These are phyloP conservation scores for Tipula unca DNA, from an alignment of 2,888 invertebrate species.

Conservation along the genomic window DNA sequence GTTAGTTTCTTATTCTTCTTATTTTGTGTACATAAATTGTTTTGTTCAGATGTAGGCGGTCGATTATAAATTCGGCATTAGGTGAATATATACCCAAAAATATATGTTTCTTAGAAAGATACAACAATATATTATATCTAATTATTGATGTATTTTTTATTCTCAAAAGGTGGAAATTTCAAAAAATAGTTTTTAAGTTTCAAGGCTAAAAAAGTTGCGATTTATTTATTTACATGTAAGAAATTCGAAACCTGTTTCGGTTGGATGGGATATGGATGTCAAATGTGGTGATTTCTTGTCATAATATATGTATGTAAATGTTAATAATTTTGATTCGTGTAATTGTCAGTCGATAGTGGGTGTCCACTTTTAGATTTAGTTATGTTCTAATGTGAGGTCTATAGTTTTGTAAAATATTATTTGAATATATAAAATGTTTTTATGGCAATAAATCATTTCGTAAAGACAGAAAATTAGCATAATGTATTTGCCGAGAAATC, in stretches of 20 bases:
- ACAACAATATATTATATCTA: neutral
- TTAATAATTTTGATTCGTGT: neutral
- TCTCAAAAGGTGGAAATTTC: neutral
- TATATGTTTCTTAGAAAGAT: neutral
- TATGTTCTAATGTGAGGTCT: neutral
- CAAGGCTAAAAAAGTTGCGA: neutral
- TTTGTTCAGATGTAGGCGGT: neutral
- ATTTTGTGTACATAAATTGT: neutral
- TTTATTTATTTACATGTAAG: neutral
- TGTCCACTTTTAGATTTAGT: neutral
- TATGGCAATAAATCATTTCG: neutral
- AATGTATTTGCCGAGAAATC: neutral
- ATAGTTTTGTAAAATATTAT: neutral
- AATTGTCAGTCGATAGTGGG: neutral
- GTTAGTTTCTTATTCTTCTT: neutral
- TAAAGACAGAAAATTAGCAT: neutral
- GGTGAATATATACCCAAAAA: neutral
- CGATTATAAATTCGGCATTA: neutral
- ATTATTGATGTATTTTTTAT: neutral
- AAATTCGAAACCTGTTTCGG: neutral
- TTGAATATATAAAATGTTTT: neutral
- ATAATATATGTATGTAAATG: neutral
- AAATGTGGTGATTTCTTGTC: neutral
- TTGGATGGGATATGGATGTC: neutral
- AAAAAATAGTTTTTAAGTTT: neutral